Percentiles rank a stretch among this genome's conserved stretches.
phyloP scores from a whole-genome alignment of 2,888 invertebrate species.

The Yponomeuta sedellus region DNA sequence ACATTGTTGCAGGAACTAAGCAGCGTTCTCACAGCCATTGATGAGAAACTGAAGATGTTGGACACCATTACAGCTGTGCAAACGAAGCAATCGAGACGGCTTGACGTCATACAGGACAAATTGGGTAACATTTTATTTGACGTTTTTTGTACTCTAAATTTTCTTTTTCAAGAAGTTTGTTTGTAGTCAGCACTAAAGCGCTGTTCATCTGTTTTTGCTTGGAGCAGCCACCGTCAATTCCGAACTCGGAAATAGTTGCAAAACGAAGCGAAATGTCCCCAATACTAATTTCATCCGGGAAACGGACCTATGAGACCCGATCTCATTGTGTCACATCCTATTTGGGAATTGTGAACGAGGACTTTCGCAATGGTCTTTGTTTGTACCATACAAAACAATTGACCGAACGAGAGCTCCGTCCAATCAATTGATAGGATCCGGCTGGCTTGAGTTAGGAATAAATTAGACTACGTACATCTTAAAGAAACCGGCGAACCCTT shows the following conservation, averaged over 20 bases:
- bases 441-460: slow-evolving; percentile 20
- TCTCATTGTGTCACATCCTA: slow-evolving; percentile 64
- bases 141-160: not conserved
- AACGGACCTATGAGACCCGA: slow-evolving; percentile 25
- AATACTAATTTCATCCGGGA: slow-evolving; percentile 29
- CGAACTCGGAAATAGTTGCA: not conserved
- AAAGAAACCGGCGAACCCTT: slow-evolving; percentile 2
- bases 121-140: slow-evolving; percentile 42
- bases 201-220: no score
- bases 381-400: slow-evolving; percentile 45
- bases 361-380: slow-evolving; percentile 54
- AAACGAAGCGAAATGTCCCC: not conserved
- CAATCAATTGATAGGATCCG: slow-evolving; percentile 57
- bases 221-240: not conserved
- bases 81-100: slow-evolving; percentile 57
- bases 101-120: slow-evolving; percentile 69
- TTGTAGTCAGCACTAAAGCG: not conserved
- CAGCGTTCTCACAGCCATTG: slow-evolving; percentile 54
- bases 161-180: not conserved
- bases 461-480: slow-evolving; percentile 7
- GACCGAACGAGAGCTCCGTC: slow-evolving; percentile 51
- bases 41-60: slow-evolving; percentile 58
- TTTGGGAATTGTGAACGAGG: slow-evolving; percentile 48
- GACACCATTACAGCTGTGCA: slow-evolving; percentile 61
- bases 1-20: slow-evolving; percentile 56